Evolutionary conservation across 2,113 vertebrate species (phyloP), one percentile per base, ranked within the genome.

Genomic region (Muntiacus reevesi): DNA sequence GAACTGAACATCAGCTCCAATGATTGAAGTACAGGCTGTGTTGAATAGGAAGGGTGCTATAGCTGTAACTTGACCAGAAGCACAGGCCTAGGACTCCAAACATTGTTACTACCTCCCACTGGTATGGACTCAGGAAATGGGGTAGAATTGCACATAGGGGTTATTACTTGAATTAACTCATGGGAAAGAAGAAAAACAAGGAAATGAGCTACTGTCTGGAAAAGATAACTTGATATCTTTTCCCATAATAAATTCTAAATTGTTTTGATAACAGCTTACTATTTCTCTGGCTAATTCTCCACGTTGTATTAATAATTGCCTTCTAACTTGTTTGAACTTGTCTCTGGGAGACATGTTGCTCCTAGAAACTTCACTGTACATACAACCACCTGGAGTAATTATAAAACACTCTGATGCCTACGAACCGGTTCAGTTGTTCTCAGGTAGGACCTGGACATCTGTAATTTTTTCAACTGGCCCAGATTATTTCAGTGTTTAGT

Each of bases 401-500:
- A 45, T 14, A 92, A 88, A 60, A 57, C 83, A 89, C 30, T 21
- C 45, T 45, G 59, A 50, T n/a, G 6, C 40, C n/a, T 81, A 55
- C 1, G 1, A 86, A 60, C 15, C n/a, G 13, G 13, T 81, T 74
- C 67, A n/a, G 0, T 93, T 93, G 50, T 43, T 74, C 33, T 76
- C 78, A 27, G 13, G 17, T 50, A 86, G 54, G 52, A 57, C 83
- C 40, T 87, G 54, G 27, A 57, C n/a, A 86, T 81, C n/a, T 76
- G 57, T 14, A 36, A 74, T 95, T 91, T 74, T 95, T 87, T 57
- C 30, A 36, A 64, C 81, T 59, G 87, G 27, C 54, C 27, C n/a
- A 64, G 47, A 86, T 86, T 82, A 95, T 95, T 95, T 91, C 47
- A 59, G 17, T 93, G 16, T 89, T 16, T 54, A 97, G 90, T 83